Evolutionary conservation across 2,113 vertebrate genomes (phyloP), one percentile per base, ranked within the genome.

Genomic region (Bungarus multicinctus): DNA sequence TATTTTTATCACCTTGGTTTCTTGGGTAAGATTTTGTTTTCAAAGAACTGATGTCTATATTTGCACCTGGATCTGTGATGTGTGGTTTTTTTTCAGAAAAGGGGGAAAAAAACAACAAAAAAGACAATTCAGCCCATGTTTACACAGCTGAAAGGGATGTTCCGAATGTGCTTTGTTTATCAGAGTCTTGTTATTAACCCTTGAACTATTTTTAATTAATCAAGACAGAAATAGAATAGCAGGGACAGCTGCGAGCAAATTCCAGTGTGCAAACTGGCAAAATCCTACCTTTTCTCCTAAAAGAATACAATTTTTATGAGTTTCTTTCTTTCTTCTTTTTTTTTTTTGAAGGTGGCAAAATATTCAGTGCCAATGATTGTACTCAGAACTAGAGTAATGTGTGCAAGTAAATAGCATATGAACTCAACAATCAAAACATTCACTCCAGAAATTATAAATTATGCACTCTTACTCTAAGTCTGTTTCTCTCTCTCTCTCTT

Each of bases 181-280:
- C 85, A 90, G 85, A 55, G 88, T 11, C 88, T 89, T 86, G 69
- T 90, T 81, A 93, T 34, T 90, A 81, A 27, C 74, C 34, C 88
- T 47, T 92, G 54, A 52, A 90, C 85, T 93, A 86, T 86, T 93
- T 92, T 93, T 90, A 93, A 93, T 90, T 90, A 60, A 93, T 52
- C 88, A 89, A 90, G 54, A 90, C 34, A 18, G 22, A 93, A 85
- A 57, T 55, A 60, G 53, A 58, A 93, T 14, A 55, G 47, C 69
- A 86, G 54, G 11, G 69, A 57, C 69, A 85, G 27, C 43, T 85
- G 88, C 8, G 7, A 85, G 27, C 43, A 54, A 11, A 34, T 85
- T 45, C 53, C 43, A n/a, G 22, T 2, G 53, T 58, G 14, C 54
- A 90, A 86, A 60, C 7, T 43, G 12, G n/a, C 18, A 89, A 43